Evolutionary conservation across 2,113 vertebrate genomes (phyloP), one percentile per base, ranked within the genome.

Genomic region (Athene cunicularia): DNA sequence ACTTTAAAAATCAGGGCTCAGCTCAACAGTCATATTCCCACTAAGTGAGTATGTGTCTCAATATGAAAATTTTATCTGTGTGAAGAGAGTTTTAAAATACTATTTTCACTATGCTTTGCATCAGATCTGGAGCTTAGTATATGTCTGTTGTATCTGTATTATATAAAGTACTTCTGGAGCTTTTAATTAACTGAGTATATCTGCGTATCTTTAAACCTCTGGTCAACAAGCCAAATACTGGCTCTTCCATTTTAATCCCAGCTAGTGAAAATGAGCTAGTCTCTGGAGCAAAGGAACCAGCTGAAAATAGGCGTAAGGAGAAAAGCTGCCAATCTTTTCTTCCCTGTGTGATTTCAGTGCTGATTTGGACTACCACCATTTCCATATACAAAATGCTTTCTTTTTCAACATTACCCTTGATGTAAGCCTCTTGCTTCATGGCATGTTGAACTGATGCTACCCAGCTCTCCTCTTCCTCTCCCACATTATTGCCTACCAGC

Each of bases 241-340:
- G 30, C 43, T 94, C 22, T 89, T 75, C 28, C 33, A 27, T 70
- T 87, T 76, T 50, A 64, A 89, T 47, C 24, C 62, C 49, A 33
- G 77, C 33, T 49, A 56, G 39, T 24, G 67, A 96, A 77, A 52
- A 21, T 19, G 19, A 47, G 45, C 45, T 47, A 47, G 23, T n/a
- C 8, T 52, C 58, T 0, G 0, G 43, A n/a, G 73, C 56, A 81
- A 85, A 96, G n/a, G 53, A 73, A 83, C 67, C 56, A 72, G 14
- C 20, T 90, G 88, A 92, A 86, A 91, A 84, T 33, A 70, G 45
- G 55, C 73, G 53, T 82, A 82, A 70, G 74, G 43, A 85, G 68
- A 60, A 94, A 89, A 96, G 28, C 50, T 66, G 39, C 52, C 55
- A 37, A 70, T 56, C 52, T 52, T 71, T 64, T 35, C 76, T 58